A percentile compares a stretch with the other conserved stretches of the same genome.
Conservation (phyloP, 2,113 vertebrate genomes). For the Prietella phreatophila region DNA sequence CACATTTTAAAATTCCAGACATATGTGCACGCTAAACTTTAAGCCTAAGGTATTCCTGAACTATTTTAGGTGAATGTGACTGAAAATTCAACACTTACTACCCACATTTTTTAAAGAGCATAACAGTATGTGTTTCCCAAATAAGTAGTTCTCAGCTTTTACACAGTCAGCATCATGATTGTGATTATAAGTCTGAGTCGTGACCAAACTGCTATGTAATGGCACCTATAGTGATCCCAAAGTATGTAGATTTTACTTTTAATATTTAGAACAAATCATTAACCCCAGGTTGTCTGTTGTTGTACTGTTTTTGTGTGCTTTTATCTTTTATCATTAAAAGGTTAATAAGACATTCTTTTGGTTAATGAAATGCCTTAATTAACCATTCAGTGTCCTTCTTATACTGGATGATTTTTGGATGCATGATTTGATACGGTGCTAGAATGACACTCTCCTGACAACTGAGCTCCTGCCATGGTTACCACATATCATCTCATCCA, state of each 20-base stretch:
- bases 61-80: not conserved
- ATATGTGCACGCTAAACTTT: not conserved
- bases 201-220: not conserved
- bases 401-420: not conserved
- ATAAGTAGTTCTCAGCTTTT: not conserved
- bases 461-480: conserved; percentile 7
- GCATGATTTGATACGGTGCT: not conserved
- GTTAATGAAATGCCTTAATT: conserved; percentile 10
- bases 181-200: not conserved
- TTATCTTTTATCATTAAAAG: not conserved
- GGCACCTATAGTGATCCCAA: not conserved
- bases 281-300: not conserved
- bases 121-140: not conserved
- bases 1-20: not conserved
- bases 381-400: not conserved
- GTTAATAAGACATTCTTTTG: not conserved
- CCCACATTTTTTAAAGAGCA: not conserved
- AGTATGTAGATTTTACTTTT: conserved; percentile 15
- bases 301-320: not conserved
- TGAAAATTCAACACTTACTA: not conserved
- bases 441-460: conserved; percentile 7
- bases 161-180: not conserved
- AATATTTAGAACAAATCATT: not conserved
- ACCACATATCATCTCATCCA: conserved; percentile 16
- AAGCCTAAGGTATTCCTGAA: not conserved